Evolutionary conservation across 2,113 vertebrate genomes (phyloP).

Genomic region (Lepidothrix coronata): DNA sequence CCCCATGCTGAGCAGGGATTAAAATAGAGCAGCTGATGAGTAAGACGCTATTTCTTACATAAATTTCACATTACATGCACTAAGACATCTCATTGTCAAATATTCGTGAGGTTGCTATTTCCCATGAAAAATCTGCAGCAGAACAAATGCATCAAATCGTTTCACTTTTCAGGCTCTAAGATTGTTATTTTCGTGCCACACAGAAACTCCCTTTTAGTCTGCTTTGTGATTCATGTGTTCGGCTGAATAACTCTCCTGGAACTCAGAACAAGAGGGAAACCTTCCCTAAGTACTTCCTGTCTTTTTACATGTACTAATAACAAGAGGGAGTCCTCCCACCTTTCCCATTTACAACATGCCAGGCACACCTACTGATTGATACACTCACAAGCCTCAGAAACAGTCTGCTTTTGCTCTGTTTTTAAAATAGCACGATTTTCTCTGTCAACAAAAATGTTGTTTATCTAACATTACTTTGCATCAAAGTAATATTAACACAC

Average conservation of each 20-base stretch:
- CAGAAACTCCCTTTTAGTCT: conserved; percentile 71
- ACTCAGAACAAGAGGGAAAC: conserved; percentile 70
- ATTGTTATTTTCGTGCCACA: conserved; percentile 21
- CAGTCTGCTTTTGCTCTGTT: not conserved
- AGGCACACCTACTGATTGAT: conserved; percentile 42
- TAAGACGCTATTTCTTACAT: conserved; percentile 35
- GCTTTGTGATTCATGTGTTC: conserved; percentile 73
- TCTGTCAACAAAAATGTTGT: not conserved
- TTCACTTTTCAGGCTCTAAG: not conserved
- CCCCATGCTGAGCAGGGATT: not conserved
- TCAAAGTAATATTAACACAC: not conserved
- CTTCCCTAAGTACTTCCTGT: conserved; percentile 75
- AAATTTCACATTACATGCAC: conserved; percentile 29
- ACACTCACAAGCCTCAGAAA: not conserved
- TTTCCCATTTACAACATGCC: conserved; percentile 43
- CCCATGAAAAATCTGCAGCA: not conserved
- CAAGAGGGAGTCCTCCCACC: conserved; percentile 46
- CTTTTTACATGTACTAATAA: conserved; percentile 51
- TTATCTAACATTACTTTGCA: not conserved
- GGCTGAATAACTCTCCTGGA: conserved; percentile 73
- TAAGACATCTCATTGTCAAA: not conserved
- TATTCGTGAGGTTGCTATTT: not conserved
- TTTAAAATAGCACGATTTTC: not conserved
- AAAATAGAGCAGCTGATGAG: conserved; percentile 55
- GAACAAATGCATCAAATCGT: not conserved